Conservation (phyloP, 2,888 invertebrate genomes). For the Bruchidius siliquastri region DNA sequence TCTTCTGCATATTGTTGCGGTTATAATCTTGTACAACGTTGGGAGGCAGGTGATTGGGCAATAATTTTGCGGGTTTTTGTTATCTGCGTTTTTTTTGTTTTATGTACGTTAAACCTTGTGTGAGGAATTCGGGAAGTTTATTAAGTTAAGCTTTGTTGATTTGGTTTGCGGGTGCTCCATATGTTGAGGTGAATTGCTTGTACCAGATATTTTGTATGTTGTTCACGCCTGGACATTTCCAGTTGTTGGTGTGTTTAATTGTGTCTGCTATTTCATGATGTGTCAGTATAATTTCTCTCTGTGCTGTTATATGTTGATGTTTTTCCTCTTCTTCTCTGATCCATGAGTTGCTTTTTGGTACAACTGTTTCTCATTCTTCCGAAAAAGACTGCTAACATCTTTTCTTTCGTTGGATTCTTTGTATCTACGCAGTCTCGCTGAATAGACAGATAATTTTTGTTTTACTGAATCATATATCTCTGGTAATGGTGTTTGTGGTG, state of each 20-base stretch:
- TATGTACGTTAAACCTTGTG: not conserved
- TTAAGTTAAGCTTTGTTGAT: not conserved
- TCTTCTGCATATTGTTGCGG: not conserved
- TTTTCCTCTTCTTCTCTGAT: no score
- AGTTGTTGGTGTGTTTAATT: not conserved
- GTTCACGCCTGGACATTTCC: not conserved
- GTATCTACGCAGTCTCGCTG: no score
- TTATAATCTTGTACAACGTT: not conserved
- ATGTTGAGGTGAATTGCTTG: not conserved
- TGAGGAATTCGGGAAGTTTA: not conserved
- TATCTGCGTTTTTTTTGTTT: not conserved
- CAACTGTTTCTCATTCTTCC: no score
- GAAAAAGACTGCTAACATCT: no score
- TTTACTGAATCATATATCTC: no score
- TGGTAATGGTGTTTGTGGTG: no score
- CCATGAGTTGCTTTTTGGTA: no score
- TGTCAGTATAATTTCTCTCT: not conserved
- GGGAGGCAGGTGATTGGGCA: not conserved
- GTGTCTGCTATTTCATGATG: not conserved
- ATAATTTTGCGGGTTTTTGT: not conserved
- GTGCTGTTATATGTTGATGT: no score
- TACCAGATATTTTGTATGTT: not conserved
- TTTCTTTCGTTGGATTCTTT: no score
- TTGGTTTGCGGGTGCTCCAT: not conserved
- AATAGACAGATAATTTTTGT: no score